A percentile compares a stretch with the other conserved stretches of the same genome.
Conservation (phyloP, 2,797 vertebrate genomes). For the Pyrocephalus nanus region DNA sequence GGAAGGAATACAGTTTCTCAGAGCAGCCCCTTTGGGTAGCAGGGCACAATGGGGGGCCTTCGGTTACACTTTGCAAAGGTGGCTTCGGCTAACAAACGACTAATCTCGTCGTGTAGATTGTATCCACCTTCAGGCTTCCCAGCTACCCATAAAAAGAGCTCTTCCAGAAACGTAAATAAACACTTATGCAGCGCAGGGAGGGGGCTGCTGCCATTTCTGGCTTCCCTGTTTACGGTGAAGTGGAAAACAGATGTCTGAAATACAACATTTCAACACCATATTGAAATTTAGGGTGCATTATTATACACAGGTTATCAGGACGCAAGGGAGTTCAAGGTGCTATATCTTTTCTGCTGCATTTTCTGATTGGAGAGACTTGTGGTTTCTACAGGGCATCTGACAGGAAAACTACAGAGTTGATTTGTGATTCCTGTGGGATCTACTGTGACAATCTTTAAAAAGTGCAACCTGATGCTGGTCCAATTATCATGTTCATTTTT, state of each 20-base stretch:
- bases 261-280: neutral
- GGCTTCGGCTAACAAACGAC: constrained; percentile 31
- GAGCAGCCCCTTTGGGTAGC: constrained; percentile 11
- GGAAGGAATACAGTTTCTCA: neutral
- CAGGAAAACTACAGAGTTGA: neutral
- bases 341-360: neutral
- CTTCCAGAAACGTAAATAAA: constrained; percentile 38
- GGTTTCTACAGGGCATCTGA: neutral
- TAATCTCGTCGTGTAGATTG: neutral
- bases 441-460: neutral
- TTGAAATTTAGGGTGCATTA: neutral
- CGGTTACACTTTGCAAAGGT: neutral
- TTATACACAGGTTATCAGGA: neutral
- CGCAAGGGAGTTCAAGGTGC: too few species aligned
- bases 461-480: neutral
- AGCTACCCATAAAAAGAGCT: neutral
- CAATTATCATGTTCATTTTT: neutral
- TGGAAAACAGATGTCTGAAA: neutral
- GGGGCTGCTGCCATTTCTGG: neutral
- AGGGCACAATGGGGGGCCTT: constrained; percentile 30
- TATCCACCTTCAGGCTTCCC: neutral
- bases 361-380: neutral
- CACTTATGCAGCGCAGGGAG: neutral
- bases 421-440: neutral
- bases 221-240: neutral